These are phyloP conservation scores for Mareca strepera DNA, from an alignment of 2,797 vertebrate species.

Conservation along the genomic window DNA sequence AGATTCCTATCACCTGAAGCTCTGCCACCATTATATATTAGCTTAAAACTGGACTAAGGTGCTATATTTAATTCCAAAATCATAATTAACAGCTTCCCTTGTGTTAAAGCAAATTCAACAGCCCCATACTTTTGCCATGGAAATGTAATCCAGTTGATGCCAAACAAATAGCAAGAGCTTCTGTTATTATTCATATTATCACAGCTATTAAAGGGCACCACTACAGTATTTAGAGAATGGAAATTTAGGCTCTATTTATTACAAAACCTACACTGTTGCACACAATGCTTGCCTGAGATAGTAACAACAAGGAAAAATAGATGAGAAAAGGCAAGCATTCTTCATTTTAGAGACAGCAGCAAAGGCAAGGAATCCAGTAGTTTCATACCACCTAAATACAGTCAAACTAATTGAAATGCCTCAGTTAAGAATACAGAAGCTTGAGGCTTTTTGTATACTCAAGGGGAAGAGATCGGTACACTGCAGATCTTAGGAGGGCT, in stretches of 20 bases:
- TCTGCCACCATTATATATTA: not conserved
- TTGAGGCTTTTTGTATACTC: not conserved
- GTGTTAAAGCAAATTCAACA: not conserved
- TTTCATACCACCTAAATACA: not conserved
- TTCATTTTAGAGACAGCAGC: not conserved
- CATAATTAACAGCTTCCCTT: not conserved
- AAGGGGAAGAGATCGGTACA: not conserved
- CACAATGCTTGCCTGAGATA: not conserved
- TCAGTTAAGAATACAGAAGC: not conserved
- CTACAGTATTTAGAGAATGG: not conserved
- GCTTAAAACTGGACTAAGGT: not conserved
- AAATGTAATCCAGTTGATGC: not conserved
- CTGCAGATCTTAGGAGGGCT: not conserved
- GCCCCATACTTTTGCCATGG: not conserved
- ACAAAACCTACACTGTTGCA: not conserved
- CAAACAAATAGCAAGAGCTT: not conserved
- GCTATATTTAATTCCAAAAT: constrained; percentile 8
- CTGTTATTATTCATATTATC: not conserved
- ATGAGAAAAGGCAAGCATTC: not conserved
- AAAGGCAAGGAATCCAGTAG: not conserved
- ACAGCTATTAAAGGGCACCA: not conserved
- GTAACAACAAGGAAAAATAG: not conserved
- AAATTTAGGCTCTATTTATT: not conserved
- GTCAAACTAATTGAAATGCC: not conserved
- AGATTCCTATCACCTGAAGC: not conserved